Percentiles rank a stretch among this genome's conserved stretches.
Evolutionary conservation across 2,797 vertebrate species (phyloP).

Genomic region (Pterois miles): DNA sequence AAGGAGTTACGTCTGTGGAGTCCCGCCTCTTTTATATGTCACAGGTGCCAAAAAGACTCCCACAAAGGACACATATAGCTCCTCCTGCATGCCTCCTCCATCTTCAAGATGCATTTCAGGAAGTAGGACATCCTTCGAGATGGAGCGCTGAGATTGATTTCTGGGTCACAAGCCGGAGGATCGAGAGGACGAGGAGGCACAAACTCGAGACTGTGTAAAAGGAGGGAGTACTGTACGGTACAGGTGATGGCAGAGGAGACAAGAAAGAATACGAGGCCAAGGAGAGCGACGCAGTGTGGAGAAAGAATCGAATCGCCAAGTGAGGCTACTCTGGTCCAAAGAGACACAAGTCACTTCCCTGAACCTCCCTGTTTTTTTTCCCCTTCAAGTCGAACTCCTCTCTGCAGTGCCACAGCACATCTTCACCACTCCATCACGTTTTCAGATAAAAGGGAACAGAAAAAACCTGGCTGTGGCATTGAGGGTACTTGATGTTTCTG

Average conservation of each 20-base stretch:
- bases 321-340: neutral
- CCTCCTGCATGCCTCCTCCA: too few species aligned
- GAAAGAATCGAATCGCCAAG: neutral
- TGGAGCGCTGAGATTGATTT: too few species aligned
- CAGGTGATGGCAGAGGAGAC: constrained; percentile 30
- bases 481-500: constrained; percentile 4
- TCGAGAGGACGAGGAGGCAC: too few species aligned
- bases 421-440: neutral
- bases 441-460: constrained; percentile 1
- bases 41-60: too few species aligned
- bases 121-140: too few species aligned
- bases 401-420: neutral
- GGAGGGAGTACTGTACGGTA: neutral
- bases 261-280: too few species aligned
- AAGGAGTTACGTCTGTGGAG: too few species aligned
- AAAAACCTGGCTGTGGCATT: neutral
- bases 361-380: constrained; percentile 1
- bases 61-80: too few species aligned
- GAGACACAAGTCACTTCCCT: constrained; percentile 1
- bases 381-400: neutral
- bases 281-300: neutral
- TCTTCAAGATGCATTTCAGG: too few species aligned
- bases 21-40: too few species aligned
- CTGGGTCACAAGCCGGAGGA: too few species aligned
- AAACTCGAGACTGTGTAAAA: neutral